A percentile compares a stretch with the other conserved stretches of the same genome.
Conservation (phyloP, 2,797 vertebrate species). For the Tamandua tetradactyla region DNA sequence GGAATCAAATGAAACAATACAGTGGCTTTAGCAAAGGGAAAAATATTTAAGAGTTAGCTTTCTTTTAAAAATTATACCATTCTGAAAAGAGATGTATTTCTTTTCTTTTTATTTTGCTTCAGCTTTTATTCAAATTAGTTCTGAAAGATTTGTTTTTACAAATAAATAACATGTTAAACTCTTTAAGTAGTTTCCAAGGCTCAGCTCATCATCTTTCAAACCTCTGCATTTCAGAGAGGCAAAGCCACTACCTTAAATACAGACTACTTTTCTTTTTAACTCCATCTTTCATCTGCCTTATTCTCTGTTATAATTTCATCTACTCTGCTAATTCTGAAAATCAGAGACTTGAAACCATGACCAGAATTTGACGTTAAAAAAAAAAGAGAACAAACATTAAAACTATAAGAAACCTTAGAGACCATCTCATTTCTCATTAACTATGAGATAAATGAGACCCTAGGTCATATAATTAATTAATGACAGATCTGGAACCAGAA, state of each 20-base stretch:
- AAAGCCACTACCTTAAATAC: neutral
- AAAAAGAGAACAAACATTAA: conserved; percentile 24
- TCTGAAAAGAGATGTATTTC: neutral
- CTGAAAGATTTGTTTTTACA: neutral
- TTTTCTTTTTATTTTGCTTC: conserved; percentile 3
- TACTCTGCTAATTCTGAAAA: conserved; percentile 33
- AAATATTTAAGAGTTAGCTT: neutral
- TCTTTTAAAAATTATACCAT: conserved; percentile 52
- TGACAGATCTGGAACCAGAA: neutral
- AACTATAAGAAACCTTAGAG: conserved; percentile 16
- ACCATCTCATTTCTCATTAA: neutral
- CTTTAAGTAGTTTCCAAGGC: neutral
- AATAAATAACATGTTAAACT: conserved; percentile 46
- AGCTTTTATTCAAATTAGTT: conserved; percentile 22
- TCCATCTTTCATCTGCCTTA: neutral
- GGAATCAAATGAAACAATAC: conserved; percentile 16
- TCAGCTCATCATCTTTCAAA: conserved; percentile 18
- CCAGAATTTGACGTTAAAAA: neutral
- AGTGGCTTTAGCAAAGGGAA: neutral
- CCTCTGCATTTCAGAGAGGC: neutral
- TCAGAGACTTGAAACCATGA: conserved; percentile 11
- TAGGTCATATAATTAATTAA: neutral
- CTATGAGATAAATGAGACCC: neutral
- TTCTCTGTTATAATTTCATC: conserved; percentile 11
- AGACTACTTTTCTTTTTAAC: neutral